phyloP scores from a whole-genome alignment of 2,888 invertebrate species.

The Athalia cordata region DNA sequence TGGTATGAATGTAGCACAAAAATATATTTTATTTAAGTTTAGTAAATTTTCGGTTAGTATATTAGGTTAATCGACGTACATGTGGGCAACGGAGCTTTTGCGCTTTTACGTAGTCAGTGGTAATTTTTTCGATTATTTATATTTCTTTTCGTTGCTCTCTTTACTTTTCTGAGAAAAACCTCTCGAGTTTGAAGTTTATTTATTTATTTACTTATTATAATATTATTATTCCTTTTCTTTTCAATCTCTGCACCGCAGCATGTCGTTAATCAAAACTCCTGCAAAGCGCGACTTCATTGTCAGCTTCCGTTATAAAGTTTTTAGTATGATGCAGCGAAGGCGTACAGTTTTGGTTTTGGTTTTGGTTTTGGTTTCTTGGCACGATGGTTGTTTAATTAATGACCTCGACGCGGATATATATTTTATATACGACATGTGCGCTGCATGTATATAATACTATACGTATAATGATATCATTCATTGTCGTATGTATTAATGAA shows the following conservation, averaged over 20 bases:
- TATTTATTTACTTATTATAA: background rate
- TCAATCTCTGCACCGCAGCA: background rate
- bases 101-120: background rate
- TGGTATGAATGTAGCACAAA: too few relatives aligned
- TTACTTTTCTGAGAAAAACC: background rate
- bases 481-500: too few relatives aligned
- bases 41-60: too few relatives aligned
- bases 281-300: too few relatives aligned
- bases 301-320: too few relatives aligned
- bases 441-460: too few relatives aligned
- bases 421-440: too few relatives aligned
- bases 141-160: background rate
- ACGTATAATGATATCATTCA: too few relatives aligned
- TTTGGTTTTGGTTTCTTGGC: background rate
- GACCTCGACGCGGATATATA: too few relatives aligned
- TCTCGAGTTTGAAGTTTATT: background rate
- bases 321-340: background rate
- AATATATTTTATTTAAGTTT: too few relatives aligned
- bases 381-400: background rate
- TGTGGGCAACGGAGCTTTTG: background rate
- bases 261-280: too few relatives aligned
- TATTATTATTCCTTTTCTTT: background rate
- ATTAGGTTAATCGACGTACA: too few relatives aligned
- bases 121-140: constrained; percentile 17
- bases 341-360: background rate